Evolutionary conservation across 2,888 invertebrate species (phyloP).

Genomic region (Lasioglossum malachurum): DNA sequence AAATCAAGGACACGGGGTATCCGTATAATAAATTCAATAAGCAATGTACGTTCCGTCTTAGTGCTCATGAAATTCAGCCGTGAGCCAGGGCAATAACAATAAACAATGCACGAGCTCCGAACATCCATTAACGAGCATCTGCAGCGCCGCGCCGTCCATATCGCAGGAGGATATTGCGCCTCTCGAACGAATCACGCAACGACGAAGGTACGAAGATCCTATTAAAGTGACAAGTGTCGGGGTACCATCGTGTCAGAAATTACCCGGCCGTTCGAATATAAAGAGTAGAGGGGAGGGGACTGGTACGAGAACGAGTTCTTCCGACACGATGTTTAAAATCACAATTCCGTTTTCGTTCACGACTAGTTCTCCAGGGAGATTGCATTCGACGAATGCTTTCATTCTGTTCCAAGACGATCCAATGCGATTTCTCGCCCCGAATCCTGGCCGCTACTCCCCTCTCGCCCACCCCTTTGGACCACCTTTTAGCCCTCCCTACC

Average conservation of each 20-base stretch:
- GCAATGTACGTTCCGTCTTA: not conserved
- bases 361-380: conserved; percentile 56
- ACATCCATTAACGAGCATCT: conserved; percentile 10
- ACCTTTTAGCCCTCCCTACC: not conserved
- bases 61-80: conserved; percentile 1
- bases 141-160: not conserved
- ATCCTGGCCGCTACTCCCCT: conserved; percentile 12
- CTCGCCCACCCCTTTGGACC: not conserved
- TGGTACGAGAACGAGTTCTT: conserved; percentile 1
- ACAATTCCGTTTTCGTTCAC: conserved; percentile 48
- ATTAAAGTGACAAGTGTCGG: not conserved
- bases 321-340: conserved; percentile 59
- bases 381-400: conserved; percentile 61
- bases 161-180: not conserved
- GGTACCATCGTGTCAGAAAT: conserved; percentile 6
- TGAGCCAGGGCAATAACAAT: not conserved
- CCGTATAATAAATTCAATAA: not conserved
- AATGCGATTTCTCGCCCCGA: conserved; percentile 47
- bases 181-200: not conserved
- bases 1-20: not conserved
- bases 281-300: not conserved
- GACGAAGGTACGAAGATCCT: not conserved
- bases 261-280: conserved; percentile 28
- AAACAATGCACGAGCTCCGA: conserved; percentile 7
- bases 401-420: conserved; percentile 55